Conservation (phyloP, 2,888 invertebrate species). For the Synanthedon tipuliformis region DNA sequence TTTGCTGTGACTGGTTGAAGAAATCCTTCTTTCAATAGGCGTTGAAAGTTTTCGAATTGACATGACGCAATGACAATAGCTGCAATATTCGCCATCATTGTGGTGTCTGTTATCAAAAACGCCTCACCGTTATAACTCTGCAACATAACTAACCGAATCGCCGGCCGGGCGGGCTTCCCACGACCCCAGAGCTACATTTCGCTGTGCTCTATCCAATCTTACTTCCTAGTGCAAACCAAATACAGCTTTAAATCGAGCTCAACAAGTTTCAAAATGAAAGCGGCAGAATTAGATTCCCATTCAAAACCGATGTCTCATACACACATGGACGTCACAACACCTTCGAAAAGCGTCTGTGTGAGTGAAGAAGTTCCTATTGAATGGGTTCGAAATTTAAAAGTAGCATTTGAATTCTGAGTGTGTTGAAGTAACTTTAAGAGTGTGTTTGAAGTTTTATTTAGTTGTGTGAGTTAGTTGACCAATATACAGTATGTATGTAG, state of each 20-base stretch:
- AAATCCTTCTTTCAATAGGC: not conserved
- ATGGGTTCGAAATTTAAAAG: conserved; percentile 5
- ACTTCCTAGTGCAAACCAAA: conserved; percentile 53
- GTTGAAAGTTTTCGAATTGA: not conserved
- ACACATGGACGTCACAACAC: conserved; percentile 46
- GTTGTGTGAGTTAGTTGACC: conserved; percentile 52
- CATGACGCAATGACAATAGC: conserved; percentile 9
- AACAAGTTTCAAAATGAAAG: conserved; percentile 23
- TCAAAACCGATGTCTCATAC: conserved; percentile 48
- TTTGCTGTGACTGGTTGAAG: not conserved
- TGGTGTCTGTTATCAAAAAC: conserved; percentile 35
- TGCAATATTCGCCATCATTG: conserved; percentile 1
- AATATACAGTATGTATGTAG: conserved; percentile 24
- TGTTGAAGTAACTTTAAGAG: not conserved
- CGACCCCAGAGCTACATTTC: conserved; percentile 60
- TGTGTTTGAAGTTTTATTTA: not conserved
- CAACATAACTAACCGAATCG: conserved; percentile 55
- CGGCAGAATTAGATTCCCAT: conserved; percentile 35
- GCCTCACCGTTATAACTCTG: conserved; percentile 38
- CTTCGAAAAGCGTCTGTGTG: conserved; percentile 30
- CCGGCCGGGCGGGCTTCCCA: conserved; percentile 51
- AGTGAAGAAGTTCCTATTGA: conserved; percentile 14
- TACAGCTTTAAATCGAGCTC: conserved; percentile 17
- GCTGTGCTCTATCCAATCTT: conserved; percentile 60
- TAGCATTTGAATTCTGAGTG: conserved; percentile 1